These are phyloP conservation scores for Hucho hucho DNA, from an alignment of 2,113 vertebrate genomes.

Conservation along the genomic window DNA sequence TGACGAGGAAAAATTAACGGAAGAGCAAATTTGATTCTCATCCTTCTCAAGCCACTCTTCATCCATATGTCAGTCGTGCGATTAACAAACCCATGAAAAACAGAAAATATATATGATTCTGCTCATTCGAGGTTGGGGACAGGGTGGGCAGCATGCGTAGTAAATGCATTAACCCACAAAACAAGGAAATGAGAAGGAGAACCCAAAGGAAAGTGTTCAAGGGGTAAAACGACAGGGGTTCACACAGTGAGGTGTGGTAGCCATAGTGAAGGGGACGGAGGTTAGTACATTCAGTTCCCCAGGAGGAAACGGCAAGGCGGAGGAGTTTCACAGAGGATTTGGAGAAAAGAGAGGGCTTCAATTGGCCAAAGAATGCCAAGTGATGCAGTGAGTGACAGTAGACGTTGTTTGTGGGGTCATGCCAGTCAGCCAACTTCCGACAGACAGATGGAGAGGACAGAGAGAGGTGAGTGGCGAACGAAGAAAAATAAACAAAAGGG, in stretches of 20 bases:
- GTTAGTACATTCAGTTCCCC: constrained; percentile 37
- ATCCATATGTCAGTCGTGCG: background rate
- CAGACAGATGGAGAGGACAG: constrained; percentile 14
- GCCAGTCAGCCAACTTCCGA: too few species aligned
- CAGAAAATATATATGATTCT: background rate
- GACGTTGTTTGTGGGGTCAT: background rate
- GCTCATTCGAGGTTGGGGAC: background rate
- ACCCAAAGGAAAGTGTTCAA: background rate
- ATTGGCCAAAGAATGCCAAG: background rate
- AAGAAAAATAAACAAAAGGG: too few species aligned
- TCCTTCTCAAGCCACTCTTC: background rate
- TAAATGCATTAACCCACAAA: background rate
- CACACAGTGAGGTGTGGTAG: constrained; percentile 10
- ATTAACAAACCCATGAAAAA: background rate
- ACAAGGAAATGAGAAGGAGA: constrained; percentile 2
- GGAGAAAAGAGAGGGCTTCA: background rate
- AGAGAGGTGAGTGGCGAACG: background rate
- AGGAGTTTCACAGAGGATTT: constrained; percentile 16
- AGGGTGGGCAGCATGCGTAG: background rate
- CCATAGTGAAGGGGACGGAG: background rate
- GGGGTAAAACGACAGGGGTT: background rate
- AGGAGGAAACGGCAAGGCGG: constrained; percentile 10
- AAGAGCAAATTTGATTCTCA: background rate
- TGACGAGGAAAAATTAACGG: background rate
- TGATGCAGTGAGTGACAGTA: background rate